Conservation (phyloP, 2,113 vertebrate species). For the human region DNA sequence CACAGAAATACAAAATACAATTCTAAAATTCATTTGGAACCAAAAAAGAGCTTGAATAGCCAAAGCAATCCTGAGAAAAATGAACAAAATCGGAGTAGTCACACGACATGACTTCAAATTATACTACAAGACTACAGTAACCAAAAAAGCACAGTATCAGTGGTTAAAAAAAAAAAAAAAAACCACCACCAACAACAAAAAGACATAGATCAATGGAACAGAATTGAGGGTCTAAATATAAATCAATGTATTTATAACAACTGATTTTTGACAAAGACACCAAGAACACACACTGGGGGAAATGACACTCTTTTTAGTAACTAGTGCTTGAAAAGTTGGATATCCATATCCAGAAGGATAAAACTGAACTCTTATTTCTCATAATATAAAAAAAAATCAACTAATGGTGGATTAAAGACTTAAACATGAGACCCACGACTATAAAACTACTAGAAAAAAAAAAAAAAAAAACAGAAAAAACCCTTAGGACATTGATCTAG, state of each 20-base stretch:
- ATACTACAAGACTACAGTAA: background rate
- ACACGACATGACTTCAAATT: background rate
- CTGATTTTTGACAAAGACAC: background rate
- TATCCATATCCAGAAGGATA: background rate
- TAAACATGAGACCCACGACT: background rate
- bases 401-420: background rate
- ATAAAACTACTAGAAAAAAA: background rate
- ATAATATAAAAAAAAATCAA: background rate
- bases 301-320: background rate
- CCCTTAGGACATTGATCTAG: background rate
- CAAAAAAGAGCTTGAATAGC: background rate
- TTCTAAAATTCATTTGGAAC: background rate
- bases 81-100: background rate
- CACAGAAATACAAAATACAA: background rate
- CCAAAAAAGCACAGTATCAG: background rate
- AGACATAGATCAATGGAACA: background rate
- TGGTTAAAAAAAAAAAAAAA: background rate
- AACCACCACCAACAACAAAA: background rate
- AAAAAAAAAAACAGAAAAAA: background rate
- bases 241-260: background rate
- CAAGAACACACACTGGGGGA: background rate
- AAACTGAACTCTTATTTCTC: background rate
- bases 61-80: background rate
- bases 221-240: background rate
- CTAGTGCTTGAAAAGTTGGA: background rate